phyloP scores from a whole-genome alignment of 1,140 invertebrate genomes.

The Mycetomoellerius zeteki region DNA sequence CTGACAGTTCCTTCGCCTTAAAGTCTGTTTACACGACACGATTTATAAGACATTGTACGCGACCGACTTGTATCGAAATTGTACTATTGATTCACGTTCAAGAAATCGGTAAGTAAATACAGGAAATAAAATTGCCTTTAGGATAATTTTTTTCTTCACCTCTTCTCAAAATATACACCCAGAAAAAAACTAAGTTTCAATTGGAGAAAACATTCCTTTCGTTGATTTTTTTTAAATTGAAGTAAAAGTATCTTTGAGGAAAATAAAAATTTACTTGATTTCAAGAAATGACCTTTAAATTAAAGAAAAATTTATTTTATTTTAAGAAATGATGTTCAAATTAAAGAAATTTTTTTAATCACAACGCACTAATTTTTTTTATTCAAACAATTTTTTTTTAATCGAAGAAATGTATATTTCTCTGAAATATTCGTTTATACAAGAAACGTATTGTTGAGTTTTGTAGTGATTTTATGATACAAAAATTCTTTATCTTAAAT shows the following conservation, averaged over 20 bases:
- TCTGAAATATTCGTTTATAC: background rate
- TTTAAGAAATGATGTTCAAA: too few species aligned
- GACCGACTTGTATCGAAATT: constrained; percentile 20
- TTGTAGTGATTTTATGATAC: background rate
- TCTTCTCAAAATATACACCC: background rate
- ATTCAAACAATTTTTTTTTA: too few species aligned
- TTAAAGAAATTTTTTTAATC: too few species aligned
- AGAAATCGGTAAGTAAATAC: background rate
- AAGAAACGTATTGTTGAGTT: background rate
- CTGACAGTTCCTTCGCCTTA: constrained; percentile 64
- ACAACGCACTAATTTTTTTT: too few species aligned
- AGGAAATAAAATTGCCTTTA: background rate
- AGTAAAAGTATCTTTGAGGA: too few species aligned
- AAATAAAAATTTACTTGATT: too few species aligned
- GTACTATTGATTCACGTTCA: constrained; percentile 27
- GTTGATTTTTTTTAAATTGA: too few species aligned
- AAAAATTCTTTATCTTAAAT: background rate
- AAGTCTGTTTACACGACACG: constrained; percentile 53
- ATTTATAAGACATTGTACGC: constrained; percentile 38
- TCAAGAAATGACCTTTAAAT: too few species aligned
- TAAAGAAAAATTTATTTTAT: too few species aligned
- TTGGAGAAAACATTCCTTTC: too few species aligned
- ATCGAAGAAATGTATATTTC: too few species aligned
- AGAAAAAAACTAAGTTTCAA: too few species aligned
- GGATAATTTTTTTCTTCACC: background rate